Percentiles rank a stretch among this genome's conserved stretches.
Conservation (phyloP, 64 coral and sea anemone genomes). For the Porites australiensis region DNA sequence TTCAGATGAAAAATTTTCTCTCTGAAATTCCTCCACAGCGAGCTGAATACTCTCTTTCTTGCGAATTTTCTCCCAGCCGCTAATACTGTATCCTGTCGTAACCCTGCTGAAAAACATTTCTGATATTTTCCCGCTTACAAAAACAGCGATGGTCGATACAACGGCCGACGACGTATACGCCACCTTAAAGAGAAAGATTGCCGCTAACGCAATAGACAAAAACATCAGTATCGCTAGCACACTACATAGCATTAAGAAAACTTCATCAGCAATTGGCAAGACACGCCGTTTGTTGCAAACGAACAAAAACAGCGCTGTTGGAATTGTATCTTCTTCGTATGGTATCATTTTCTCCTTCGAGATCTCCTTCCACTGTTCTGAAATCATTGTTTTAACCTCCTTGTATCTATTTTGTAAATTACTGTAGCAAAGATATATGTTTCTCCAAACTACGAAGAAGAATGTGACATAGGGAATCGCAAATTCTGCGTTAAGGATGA, state of each 20-base stretch:
- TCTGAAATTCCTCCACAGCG: no score
- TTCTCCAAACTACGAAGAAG: slow-evolving; percentile 40
- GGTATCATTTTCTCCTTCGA: no score
- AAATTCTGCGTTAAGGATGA: slow-evolving; percentile 56
- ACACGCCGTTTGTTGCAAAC: slow-evolving; percentile 3
- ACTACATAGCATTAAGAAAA: slow-evolving; percentile 9
- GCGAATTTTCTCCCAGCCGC: slow-evolving; percentile 30
- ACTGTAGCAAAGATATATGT: slow-evolving; percentile 28
- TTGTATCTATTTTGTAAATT: slow-evolving; percentile 72
- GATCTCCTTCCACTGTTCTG: slow-evolving; percentile 16
- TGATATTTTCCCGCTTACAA: slow-evolving; percentile 53
- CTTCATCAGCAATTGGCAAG: slow-evolving; percentile 31
- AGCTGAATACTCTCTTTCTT: no score
- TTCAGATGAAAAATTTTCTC: no score
- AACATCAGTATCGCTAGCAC: slow-evolving; percentile 20
- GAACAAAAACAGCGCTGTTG: slow-evolving; percentile 27
- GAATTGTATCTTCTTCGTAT: neutral
- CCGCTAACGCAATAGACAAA: slow-evolving; percentile 30
- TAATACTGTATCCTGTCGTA: slow-evolving; percentile 6
- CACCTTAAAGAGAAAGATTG: slow-evolving; percentile 56
- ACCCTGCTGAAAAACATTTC: slow-evolving; percentile 41
- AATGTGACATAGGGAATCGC: slow-evolving; percentile 45
- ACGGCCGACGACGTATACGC: slow-evolving; percentile 17
- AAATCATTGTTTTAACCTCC: slow-evolving; percentile 39
- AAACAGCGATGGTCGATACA: slow-evolving; percentile 43